Base-by-base conservation (phyloP, 2,113 vertebrate species). In the Gambusia holbrooki region DNA sequence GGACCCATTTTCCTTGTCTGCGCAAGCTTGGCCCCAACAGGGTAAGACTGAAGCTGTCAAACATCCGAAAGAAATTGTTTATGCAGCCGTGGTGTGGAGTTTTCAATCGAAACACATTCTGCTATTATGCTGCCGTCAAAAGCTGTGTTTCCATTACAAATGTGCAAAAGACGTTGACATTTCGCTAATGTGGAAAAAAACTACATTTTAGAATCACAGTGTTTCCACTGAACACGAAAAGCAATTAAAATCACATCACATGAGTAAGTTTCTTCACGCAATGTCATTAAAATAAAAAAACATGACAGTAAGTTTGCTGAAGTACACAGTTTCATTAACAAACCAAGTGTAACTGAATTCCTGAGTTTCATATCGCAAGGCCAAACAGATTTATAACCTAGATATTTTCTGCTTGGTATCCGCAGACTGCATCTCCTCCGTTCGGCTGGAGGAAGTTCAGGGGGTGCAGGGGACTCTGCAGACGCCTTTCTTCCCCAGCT, bases 401-500 rank as follows among this genome's bases (percentile, higher is more conserved):
- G 51, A 19, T 54, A 11, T 4, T 10, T 6, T n/a, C 51, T 79
- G 19, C 17, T 66, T 35, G 12, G 1, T 69, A 32, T 79, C 90
- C 74, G 33, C 88, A 98, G 98, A 84, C 29, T 98, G 97, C 29
- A 87, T 93, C 65, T 84, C 92, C 77, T 95, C 88, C 45, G 82
- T 97, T 75, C 92, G 94, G 1, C 80, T 99, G 73, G 79, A 78
- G 69, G 83, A 84, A 69, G 91, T 69, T 3, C 86, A 90, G 66
- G 95, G 94, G 3, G 58, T 84, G 1, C 97, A 97, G 88, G 97
- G 97, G 0, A 89, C 84, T 30, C 94, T 97, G 0, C 75, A 83
- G 81, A 99, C 97, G 0, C 97, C 97, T 0, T 96, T 97, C 88
- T 97, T 95, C 84, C 97, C 97, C 73, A 97, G 97, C 80, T 98